phyloP scores from a whole-genome alignment of 2,113 vertebrate species.

The Rhodinocichla rosea region DNA sequence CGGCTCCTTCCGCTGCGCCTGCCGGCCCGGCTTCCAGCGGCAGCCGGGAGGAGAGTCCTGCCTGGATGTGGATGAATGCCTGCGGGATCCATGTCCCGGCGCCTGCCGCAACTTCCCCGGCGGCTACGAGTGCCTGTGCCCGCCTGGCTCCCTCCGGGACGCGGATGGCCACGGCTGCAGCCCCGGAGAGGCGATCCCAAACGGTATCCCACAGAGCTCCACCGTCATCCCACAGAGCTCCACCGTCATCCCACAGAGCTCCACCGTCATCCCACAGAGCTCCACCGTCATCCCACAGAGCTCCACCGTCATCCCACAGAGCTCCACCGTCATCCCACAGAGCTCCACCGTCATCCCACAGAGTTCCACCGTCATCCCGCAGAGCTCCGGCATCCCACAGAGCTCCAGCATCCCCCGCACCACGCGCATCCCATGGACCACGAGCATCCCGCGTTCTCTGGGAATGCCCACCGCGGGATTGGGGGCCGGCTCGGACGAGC shows the following conservation, averaged over 20 bases:
- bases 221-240: fast-evolving
- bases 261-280: neutral
- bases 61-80: conserved; percentile 68
- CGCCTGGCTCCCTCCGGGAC: neutral
- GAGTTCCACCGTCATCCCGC: neutral
- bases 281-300: fast-evolving
- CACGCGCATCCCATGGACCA: neutral
- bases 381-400: fast-evolving
- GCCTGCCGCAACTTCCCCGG: conserved; percentile 63
- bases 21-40: conserved; percentile 65
- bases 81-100: conserved; percentile 45
- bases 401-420: neutral
- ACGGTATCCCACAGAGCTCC: neutral
- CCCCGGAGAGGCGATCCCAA: fast-evolving
- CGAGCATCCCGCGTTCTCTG: neutral
- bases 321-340: neutral
- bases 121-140: conserved; percentile 69
- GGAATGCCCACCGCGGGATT: neutral
- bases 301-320: neutral
- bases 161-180: conserved; percentile 30
- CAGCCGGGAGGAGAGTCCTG: neutral
- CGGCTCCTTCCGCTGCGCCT: conserved; percentile 69
- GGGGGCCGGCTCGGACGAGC: neutral
- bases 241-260: neutral
- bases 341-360: fast-evolving